Conservation (phyloP, 2,797 vertebrate species). For the Antennarius maculatus region DNA sequence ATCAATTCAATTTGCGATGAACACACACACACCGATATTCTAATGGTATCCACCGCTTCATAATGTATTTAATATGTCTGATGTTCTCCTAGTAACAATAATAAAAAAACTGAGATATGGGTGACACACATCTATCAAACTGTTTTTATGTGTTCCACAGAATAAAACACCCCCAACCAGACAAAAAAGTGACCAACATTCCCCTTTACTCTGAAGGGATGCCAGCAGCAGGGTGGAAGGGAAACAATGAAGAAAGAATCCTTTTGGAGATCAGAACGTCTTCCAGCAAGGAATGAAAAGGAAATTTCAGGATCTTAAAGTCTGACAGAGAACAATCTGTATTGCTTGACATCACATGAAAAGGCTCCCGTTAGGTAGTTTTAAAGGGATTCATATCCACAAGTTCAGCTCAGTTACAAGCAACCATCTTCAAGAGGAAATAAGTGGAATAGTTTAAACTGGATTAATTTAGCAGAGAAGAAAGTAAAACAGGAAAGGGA, state of each 20-base stretch:
- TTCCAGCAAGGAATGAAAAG: conserved; percentile 52
- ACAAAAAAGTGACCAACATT: conserved; percentile 44
- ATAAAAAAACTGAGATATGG: conserved; percentile 2
- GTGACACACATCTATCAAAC: conserved; percentile 21
- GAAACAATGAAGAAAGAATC: conserved; percentile 63
- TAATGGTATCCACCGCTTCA: too few species aligned
- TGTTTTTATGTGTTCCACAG: conserved; percentile 19
- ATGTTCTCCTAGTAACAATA: background rate
- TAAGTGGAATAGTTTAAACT: conserved; percentile 7
- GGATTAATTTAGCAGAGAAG: conserved; percentile 2
- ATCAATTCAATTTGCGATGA: too few species aligned
- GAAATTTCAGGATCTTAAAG: conserved; percentile 58
- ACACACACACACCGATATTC: too few species aligned
- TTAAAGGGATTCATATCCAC: conserved; percentile 31
- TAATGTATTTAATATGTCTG: conserved; percentile 3
- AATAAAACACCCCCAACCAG: conserved; percentile 28
- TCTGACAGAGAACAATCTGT: conserved; percentile 26
- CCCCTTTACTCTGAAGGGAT: conserved; percentile 55
- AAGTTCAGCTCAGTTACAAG: conserved; percentile 11
- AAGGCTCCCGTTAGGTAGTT: conserved; percentile 14
- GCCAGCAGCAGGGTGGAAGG: conserved; percentile 63
- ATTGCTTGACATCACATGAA: conserved; percentile 48
- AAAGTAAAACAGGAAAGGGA: background rate
- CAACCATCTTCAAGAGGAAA: conserved; percentile 6
- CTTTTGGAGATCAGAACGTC: conserved; percentile 55